These are phyloP conservation scores for Lutjanus argentimaculatus DNA, from an alignment of 2,797 vertebrate genomes.

Conservation along the genomic window DNA sequence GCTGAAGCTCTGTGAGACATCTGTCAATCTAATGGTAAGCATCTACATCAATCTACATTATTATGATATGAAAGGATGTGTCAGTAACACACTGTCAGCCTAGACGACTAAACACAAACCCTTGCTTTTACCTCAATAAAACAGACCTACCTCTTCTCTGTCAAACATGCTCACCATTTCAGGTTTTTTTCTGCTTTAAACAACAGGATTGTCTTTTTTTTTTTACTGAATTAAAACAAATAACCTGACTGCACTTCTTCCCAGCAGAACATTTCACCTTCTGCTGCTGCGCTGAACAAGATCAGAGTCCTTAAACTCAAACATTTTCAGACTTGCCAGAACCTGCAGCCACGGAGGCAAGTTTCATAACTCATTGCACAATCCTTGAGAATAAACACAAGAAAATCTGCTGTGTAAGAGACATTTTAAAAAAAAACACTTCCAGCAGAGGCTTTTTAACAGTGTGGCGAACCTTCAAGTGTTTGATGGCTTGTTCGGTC, in stretches of 20 bases:
- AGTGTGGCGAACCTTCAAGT: conserved; percentile 91
- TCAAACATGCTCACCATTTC: background rate
- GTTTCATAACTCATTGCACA: background rate
- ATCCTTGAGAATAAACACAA: background rate
- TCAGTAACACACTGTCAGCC: no score
- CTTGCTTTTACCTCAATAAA: no score
- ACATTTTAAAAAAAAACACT: no score
- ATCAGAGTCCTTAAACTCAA: background rate
- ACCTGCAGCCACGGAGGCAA: background rate
- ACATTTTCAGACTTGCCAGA: background rate
- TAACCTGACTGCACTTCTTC: background rate
- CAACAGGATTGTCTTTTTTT: background rate
- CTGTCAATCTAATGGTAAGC: no score
- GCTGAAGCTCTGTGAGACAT: no score
- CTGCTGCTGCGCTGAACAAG: background rate
- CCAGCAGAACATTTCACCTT: background rate
- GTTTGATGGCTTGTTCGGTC: conserved; percentile 99
- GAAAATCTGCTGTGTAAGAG: no score
- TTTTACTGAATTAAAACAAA: background rate
- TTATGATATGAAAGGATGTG: no score
- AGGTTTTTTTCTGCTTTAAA: background rate
- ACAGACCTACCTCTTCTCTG: no score
- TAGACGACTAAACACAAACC: no score
- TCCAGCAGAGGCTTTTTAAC: no score
- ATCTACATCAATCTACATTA: no score